A percentile compares a stretch with the other conserved stretches of the same genome.
Conservation (phyloP, 2,113 vertebrate species). For the Capricornis sumatraensis region DNA sequence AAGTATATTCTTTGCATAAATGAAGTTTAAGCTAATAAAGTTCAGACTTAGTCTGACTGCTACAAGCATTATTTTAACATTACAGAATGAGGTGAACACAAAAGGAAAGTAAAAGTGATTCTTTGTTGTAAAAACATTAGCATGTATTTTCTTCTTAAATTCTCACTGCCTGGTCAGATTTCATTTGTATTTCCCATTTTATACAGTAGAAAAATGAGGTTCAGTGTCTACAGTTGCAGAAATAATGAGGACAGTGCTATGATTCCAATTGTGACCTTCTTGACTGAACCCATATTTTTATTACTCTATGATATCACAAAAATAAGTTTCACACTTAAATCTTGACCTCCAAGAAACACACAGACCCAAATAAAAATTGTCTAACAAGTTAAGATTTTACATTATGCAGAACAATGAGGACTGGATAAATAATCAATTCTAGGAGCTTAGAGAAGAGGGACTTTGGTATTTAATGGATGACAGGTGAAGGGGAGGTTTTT, state of each 20-base stretch:
- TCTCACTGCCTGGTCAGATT: background rate
- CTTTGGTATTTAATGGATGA: background rate
- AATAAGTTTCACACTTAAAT: background rate
- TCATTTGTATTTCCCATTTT: background rate
- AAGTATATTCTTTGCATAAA: background rate
- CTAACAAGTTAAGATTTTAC: background rate
- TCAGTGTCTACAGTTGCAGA: background rate
- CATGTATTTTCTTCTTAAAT: background rate
- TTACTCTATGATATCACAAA: background rate
- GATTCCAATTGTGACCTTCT: background rate
- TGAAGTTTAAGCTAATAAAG: background rate
- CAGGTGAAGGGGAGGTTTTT: background rate
- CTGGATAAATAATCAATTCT: background rate
- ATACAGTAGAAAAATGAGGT: background rate
- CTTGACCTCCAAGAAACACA: background rate
- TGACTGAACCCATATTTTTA: background rate
- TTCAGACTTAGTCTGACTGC: background rate
- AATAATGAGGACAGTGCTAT: background rate
- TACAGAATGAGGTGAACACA: background rate
- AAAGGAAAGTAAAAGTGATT: background rate
- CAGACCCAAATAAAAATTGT: background rate
- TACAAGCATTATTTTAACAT: background rate
- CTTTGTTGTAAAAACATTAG: background rate
- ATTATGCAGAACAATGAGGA: no score
- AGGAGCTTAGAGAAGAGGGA: background rate